A percentile compares a stretch with the other conserved stretches of the same genome.
Conservation (phyloP, 2,888 invertebrate species). For the Spodoptera littoralis region DNA sequence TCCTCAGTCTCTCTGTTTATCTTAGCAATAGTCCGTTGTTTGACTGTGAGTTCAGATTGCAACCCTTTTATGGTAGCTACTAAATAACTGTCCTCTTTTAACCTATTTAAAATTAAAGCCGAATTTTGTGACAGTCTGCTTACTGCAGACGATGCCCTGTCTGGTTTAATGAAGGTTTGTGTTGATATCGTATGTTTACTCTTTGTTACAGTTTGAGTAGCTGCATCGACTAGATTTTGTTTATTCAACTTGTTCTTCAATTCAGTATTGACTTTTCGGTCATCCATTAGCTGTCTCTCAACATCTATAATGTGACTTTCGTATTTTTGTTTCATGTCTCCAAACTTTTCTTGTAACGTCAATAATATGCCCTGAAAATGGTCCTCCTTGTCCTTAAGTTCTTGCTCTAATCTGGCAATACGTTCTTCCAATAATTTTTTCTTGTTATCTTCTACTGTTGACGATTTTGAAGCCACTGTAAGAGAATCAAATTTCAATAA, state of each 20-base stretch:
- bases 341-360: constrained; percentile 93
- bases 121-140: constrained; percentile 88
- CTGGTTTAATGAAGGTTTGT: constrained; percentile 78
- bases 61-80: constrained; percentile 94
- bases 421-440: constrained; percentile 92
- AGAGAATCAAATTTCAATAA: constrained; percentile 26
- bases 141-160: constrained; percentile 83
- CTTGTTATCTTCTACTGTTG: constrained; percentile 87
- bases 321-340: constrained; percentile 93
- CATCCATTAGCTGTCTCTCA: constrained; percentile 90
- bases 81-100: constrained; percentile 93
- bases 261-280: constrained; percentile 82
- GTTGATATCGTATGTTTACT: constrained; percentile 68
- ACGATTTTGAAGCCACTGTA: constrained; percentile 89
- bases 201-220: constrained; percentile 85
- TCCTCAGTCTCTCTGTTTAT: constrained; percentile 94
- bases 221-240: constrained; percentile 70
- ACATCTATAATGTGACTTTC: constrained; percentile 92
- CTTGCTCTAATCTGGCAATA: constrained; percentile 91
- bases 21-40: constrained; percentile 92
- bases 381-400: constrained; percentile 91
- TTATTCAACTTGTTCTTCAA: constrained; percentile 88
- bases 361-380: constrained; percentile 92
- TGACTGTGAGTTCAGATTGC: constrained; percentile 92
- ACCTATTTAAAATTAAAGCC: constrained; percentile 81